Conservation (phyloP, 2,113 vertebrate genomes). For the Apteryx owenii region DNA sequence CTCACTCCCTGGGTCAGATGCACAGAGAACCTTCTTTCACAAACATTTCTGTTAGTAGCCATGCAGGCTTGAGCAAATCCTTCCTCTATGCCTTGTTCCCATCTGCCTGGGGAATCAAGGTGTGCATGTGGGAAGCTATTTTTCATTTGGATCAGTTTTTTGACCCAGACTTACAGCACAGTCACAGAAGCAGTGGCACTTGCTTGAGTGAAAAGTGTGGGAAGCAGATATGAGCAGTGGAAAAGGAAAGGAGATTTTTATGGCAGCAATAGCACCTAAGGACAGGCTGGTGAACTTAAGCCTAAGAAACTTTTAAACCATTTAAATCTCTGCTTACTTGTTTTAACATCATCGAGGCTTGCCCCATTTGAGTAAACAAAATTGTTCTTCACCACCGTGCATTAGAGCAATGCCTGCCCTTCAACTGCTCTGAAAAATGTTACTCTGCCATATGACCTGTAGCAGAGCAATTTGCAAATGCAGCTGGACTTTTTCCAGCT, state of each 20-base stretch:
- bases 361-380: background rate
- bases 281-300: background rate
- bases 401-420: background rate
- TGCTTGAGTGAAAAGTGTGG: background rate
- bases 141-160: background rate
- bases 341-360: background rate
- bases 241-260: background rate
- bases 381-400: background rate
- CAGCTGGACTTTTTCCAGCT: background rate
- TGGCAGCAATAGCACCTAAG: background rate
- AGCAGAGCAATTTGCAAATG: background rate
- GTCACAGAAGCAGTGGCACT: background rate
- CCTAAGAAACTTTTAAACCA: background rate
- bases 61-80: background rate
- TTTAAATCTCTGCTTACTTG: background rate
- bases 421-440: background rate
- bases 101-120: background rate
- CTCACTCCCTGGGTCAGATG: background rate
- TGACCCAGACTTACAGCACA: background rate
- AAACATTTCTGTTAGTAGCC: background rate
- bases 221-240: background rate
- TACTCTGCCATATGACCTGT: background rate
- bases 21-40: background rate
- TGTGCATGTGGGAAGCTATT: background rate
- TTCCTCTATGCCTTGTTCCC: background rate